Conservation (phyloP, 2,797 vertebrate species). For the Anguilla obscura region DNA sequence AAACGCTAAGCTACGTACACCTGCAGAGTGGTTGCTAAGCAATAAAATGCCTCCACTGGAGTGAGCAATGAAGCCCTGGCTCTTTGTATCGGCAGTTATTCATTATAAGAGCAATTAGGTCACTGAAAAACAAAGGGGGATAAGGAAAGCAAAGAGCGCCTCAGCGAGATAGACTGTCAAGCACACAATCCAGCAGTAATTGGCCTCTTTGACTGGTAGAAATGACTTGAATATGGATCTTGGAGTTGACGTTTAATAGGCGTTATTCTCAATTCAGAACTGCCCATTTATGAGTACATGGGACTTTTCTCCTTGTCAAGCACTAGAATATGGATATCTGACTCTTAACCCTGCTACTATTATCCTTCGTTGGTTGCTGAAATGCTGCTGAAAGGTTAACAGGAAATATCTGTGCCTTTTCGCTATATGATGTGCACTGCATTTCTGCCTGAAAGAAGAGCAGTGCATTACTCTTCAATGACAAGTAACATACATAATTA, state of each 20-base stretch:
- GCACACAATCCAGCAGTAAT: constrained; percentile 7
- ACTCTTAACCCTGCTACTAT: neutral
- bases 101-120: constrained; percentile 28
- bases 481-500: neutral
- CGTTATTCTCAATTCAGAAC: neutral
- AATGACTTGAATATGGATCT: constrained; percentile 26
- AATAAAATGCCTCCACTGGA: constrained; percentile 1
- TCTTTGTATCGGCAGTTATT: constrained; percentile 19
- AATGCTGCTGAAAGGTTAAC: neutral
- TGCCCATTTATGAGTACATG: constrained; percentile 11
- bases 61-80: constrained; percentile 26
- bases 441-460: neutral
- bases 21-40: neutral
- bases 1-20: too few species aligned
- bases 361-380: neutral
- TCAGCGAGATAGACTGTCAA: constrained; percentile 15
- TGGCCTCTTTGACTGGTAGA: neutral
- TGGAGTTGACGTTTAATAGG: constrained; percentile 17
- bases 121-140: neutral
- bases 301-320: neutral
- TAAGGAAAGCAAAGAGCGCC: constrained; percentile 15
- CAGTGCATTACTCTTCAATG: neutral
- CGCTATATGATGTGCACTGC: neutral
- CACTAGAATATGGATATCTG: neutral
- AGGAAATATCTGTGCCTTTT: neutral